These are phyloP conservation scores for Eolophus roseicapilla DNA, from an alignment of 2,113 vertebrate genomes.

Conservation along the genomic window DNA sequence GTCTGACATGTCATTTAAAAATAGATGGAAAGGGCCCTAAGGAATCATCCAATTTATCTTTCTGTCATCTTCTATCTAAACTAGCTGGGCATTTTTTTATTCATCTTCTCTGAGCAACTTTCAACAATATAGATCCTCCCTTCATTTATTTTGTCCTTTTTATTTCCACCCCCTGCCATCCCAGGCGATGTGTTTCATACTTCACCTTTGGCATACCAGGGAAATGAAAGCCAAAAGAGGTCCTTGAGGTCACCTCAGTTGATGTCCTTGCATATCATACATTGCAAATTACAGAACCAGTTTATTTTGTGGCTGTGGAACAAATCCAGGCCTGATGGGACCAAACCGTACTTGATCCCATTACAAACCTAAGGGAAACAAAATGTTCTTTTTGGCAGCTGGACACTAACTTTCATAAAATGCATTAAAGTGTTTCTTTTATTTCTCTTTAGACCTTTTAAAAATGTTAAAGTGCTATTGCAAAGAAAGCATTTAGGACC, in stretches of 20 bases:
- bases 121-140: not conserved
- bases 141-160: not conserved
- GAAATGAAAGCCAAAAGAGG: not conserved
- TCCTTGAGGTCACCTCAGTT: accelerated
- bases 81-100: not conserved
- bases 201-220: not conserved
- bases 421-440: not conserved
- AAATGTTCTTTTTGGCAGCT: not conserved
- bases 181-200: accelerated
- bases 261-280: not conserved
- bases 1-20: not conserved
- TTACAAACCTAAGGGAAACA: not conserved
- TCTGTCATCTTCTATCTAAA: not conserved
- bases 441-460: not conserved
- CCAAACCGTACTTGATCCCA: not conserved
- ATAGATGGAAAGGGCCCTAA: not conserved
- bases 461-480: not conserved
- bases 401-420: not conserved
- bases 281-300: not conserved
- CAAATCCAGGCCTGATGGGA: not conserved
- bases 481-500: not conserved
- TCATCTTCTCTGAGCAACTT: not conserved
- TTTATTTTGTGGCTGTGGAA: not conserved
- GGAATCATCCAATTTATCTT: not conserved
- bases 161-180: not conserved